phyloP scores from a whole-genome alignment of 1,140 invertebrate species.

The Bombus consobrinus region DNA sequence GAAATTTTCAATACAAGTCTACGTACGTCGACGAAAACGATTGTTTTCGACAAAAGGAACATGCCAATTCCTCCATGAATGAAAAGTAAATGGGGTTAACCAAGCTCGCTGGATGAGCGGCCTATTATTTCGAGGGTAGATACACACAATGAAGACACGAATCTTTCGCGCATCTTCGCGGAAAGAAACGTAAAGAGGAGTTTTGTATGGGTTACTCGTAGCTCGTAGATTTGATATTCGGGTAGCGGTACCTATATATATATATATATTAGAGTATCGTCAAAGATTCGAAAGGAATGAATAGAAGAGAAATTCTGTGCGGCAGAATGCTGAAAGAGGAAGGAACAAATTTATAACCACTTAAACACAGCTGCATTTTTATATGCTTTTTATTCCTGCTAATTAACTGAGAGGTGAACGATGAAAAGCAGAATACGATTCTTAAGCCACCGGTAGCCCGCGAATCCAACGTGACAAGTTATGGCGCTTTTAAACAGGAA shows the following conservation, averaged over 20 bases:
- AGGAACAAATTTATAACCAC: slow-evolving; percentile 2
- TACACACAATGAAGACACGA: slow-evolving; percentile 57
- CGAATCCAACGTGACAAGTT: slow-evolving; percentile 59
- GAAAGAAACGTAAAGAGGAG: slow-evolving; percentile 28
- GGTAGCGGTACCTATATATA: background rate
- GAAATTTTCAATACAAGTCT: slow-evolving; percentile 49
- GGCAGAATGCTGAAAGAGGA: background rate
- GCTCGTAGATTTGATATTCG: slow-evolving; percentile 16
- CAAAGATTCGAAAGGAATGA: background rate
- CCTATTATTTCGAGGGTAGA: slow-evolving; percentile 64
- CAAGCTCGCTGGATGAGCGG: slow-evolving; percentile 55
- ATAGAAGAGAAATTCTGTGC: background rate
- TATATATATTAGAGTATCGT: background rate
- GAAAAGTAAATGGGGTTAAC: slow-evolving; percentile 70
- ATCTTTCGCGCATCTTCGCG: slow-evolving; percentile 50
- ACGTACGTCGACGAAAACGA: slow-evolving; percentile 36
- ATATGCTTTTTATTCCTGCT: background rate
- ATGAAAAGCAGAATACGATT: slow-evolving; percentile 36
- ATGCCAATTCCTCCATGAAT: slow-evolving; percentile 49
- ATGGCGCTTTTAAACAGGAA: slow-evolving; percentile 62
- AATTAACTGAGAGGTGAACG: slow-evolving; percentile 43
- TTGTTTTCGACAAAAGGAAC: slow-evolving; percentile 69
- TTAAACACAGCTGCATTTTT: background rate
- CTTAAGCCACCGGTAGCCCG: slow-evolving; percentile 56
- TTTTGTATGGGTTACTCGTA: slow-evolving; percentile 1